Conservation (phyloP, 2,888 invertebrate genomes). For the Dynastes maya region DNA sequence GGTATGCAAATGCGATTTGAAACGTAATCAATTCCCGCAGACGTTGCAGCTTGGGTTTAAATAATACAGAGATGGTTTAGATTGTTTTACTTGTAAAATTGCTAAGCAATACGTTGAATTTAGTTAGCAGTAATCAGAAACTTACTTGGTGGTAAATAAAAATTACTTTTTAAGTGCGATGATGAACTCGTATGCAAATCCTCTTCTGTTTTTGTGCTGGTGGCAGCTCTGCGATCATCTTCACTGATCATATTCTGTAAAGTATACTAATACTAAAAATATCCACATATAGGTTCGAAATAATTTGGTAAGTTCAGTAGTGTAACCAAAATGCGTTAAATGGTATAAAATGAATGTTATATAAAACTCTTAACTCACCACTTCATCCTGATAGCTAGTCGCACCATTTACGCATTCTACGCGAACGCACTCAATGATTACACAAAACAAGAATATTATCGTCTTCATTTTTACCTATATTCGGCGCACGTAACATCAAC, state of each 20-base stretch:
- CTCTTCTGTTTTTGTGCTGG: constrained; percentile 29
- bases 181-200: constrained; percentile 31
- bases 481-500: constrained; percentile 3
- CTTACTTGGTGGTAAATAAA: constrained; percentile 46
- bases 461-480: constrained; percentile 2
- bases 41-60: too few relatives aligned
- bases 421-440: constrained; percentile 9
- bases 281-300: neutral
- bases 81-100: too few relatives aligned
- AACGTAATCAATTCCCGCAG: too few relatives aligned
- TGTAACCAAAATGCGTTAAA: neutral
- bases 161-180: constrained; percentile 18
- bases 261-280: neutral
- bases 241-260: constrained; percentile 60
- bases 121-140: neutral
- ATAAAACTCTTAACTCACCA: constrained; percentile 28
- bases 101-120: neutral
- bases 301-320: neutral
- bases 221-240: constrained; percentile 61
- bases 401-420: constrained; percentile 17
- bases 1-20: too few relatives aligned
- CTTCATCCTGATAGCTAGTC: constrained; percentile 33
- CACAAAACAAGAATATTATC: constrained; percentile 15
- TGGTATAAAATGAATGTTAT: neutral
- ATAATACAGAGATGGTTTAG: too few relatives aligned